Conservation (phyloP, 2,888 invertebrate genomes). For the Tipula confusa region DNA sequence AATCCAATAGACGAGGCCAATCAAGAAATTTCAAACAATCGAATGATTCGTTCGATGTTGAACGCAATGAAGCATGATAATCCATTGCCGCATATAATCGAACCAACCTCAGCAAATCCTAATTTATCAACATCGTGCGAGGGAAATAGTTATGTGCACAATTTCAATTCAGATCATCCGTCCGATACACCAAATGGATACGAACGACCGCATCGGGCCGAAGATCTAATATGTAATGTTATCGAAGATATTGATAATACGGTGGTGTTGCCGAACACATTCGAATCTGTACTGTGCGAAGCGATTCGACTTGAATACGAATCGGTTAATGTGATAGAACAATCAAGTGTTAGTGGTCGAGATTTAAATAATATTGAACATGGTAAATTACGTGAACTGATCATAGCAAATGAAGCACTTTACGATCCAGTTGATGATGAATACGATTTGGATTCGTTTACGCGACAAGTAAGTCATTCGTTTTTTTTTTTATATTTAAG, state of each 20-base stretch:
- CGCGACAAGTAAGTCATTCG: not conserved
- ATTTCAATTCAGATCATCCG: not conserved
- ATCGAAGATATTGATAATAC: slow-evolving; percentile 44
- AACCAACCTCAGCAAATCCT: not conserved
- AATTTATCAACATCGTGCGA: not conserved
- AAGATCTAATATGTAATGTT: slow-evolving; percentile 38
- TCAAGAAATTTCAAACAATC: slow-evolving; percentile 26
- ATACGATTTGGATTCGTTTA: slow-evolving; percentile 37
- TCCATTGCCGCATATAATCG: slow-evolving; percentile 27
- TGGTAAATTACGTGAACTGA: slow-evolving; percentile 77
- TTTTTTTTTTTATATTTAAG: not conserved
- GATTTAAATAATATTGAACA: slow-evolving; percentile 73
- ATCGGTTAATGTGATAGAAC: slow-evolving; percentile 56
- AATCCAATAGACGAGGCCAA: not conserved
- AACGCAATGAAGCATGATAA: slow-evolving; percentile 32
- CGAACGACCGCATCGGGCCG: slow-evolving; percentile 27
- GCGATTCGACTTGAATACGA: slow-evolving; percentile 83
- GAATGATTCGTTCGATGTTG: slow-evolving; percentile 34
- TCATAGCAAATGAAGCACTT: slow-evolving; percentile 69
- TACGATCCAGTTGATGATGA: slow-evolving; percentile 81
- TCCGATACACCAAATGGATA: slow-evolving; percentile 35
- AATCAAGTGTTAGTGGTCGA: slow-evolving; percentile 39
- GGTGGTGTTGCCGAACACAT: slow-evolving; percentile 62
- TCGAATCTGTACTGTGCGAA: slow-evolving; percentile 78
- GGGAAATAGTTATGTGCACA: not conserved